phyloP scores from a whole-genome alignment of 2,888 invertebrate genomes.

The Mythimna vitellina region DNA sequence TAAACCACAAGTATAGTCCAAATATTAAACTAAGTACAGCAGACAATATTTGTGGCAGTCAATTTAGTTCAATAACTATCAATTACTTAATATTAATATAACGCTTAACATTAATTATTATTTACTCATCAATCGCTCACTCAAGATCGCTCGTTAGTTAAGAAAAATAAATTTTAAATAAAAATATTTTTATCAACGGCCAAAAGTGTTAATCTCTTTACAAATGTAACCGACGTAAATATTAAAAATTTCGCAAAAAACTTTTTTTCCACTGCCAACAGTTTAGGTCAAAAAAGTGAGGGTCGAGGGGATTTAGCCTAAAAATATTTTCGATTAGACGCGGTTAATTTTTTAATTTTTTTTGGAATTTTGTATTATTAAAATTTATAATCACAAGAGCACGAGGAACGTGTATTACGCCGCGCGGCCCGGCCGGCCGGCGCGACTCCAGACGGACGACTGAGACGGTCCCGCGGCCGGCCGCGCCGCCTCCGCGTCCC shows the following conservation, averaged over 20 bases:
- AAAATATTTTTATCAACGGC: conserved; percentile 88
- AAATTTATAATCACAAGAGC: conserved; percentile 90
- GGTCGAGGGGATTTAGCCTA: conserved; percentile 84
- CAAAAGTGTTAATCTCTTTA: conserved; percentile 86
- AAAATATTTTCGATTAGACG: conserved; percentile 88
- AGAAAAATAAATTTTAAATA: conserved; percentile 85
- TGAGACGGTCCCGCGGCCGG: conserved; percentile 83
- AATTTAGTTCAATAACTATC: conserved; percentile 71
- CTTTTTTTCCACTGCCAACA: conserved; percentile 84
- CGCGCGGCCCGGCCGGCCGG: conserved; percentile 90
- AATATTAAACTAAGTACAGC: conserved; percentile 72
- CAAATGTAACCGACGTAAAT: conserved; percentile 90
- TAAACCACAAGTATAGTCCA: conserved; percentile 74
- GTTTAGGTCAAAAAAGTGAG: conserved; percentile 84
- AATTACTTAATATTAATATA: conserved; percentile 81
- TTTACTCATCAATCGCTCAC: conserved; percentile 78
- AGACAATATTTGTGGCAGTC: conserved; percentile 76
- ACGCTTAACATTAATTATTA: conserved; percentile 81
- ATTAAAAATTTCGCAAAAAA: conserved; percentile 89
- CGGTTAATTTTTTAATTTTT: conserved; percentile 79
- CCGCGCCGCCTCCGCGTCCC: conserved; percentile 74
- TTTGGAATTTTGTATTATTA: conserved; percentile 82
- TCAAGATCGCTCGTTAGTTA: conserved; percentile 77
- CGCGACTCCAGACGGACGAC: conserved; percentile 91
- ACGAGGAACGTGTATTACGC: conserved; percentile 90